These are phyloP conservation scores for Epinephelus moara DNA, from an alignment of 2,113 vertebrate species.

Conservation along the genomic window DNA sequence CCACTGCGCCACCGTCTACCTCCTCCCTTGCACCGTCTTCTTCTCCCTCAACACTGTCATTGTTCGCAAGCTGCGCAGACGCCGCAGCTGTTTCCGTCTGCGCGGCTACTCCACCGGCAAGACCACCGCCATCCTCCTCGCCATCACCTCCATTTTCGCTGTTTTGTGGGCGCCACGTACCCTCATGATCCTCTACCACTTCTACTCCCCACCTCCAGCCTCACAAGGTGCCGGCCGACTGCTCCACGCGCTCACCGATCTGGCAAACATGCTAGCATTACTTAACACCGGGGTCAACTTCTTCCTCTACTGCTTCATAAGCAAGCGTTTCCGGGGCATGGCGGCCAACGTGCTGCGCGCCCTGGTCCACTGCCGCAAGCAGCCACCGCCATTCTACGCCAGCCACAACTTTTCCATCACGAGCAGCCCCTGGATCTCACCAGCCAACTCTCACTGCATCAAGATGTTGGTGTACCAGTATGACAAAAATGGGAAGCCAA, in stretches of 20 bases:
- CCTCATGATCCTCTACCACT: constrained; percentile 94
- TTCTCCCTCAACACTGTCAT: constrained; percentile 95
- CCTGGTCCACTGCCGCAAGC: constrained; percentile 93
- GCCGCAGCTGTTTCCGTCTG: constrained; percentile 92
- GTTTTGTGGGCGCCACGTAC: constrained; percentile 95
- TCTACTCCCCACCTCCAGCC: constrained; percentile 89
- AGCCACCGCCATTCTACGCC: constrained; percentile 91
- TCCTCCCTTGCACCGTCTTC: constrained; percentile 96
- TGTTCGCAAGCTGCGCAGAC: constrained; percentile 89
- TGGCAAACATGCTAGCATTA: constrained; percentile 96
- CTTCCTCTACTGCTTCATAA: constrained; percentile 99
- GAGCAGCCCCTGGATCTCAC: constrained; percentile 98
- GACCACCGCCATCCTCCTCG: constrained; percentile 95
- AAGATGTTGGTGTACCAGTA: constrained; percentile 99
- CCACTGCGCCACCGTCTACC: constrained; percentile 94
- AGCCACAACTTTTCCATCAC: constrained; percentile 98
- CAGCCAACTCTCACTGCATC: constrained; percentile 97
- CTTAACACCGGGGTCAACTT: constrained; percentile 98
- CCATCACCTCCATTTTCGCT: constrained; percentile 95
- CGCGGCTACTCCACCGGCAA: constrained; percentile 95
- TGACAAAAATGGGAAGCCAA: constrained; percentile 95
- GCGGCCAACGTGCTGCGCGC: constrained; percentile 92
- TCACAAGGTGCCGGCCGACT: constrained; percentile 87
- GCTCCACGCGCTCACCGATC: constrained; percentile 89
- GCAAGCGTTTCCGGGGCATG: constrained; percentile 96